phyloP scores from a whole-genome alignment of 2,888 invertebrate species.

The Drosophila conformis region DNA sequence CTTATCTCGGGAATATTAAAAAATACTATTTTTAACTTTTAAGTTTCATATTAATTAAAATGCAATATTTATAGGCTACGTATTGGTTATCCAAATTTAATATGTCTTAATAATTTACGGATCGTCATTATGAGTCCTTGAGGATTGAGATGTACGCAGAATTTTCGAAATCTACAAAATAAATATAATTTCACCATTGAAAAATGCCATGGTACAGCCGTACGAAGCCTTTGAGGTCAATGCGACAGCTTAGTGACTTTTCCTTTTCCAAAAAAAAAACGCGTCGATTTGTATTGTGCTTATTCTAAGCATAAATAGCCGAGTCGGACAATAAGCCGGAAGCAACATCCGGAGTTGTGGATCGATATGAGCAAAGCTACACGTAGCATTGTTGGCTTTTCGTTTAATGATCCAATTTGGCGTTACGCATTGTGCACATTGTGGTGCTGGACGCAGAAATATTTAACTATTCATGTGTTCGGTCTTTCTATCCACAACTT shows the following conservation, averaged over 20 bases:
- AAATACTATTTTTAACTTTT: background rate
- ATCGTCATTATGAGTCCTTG: background rate
- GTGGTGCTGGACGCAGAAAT: slow-evolving; percentile 53
- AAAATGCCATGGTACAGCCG: slow-evolving; percentile 28
- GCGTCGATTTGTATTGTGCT: slow-evolving; percentile 53
- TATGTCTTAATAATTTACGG: background rate
- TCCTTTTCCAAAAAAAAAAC: slow-evolving; percentile 24
- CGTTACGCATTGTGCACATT: slow-evolving; percentile 81
- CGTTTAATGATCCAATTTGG: slow-evolving; percentile 79
- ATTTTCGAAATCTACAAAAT: background rate
- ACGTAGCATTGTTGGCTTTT: slow-evolving; percentile 67
- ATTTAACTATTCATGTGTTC: slow-evolving; percentile 60
- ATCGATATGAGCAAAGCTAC: slow-evolving; percentile 75
- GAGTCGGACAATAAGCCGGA: slow-evolving; percentile 82
- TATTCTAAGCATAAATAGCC: slow-evolving; percentile 69
- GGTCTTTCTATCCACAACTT: slow-evolving; percentile 11
- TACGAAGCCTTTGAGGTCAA: slow-evolving; percentile 54
- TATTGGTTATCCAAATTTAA: background rate
- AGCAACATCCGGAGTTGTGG: slow-evolving; percentile 82
- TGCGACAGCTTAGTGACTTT: slow-evolving; percentile 47
- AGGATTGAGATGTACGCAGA: background rate
- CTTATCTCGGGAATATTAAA: background rate
- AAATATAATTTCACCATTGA: slow-evolving; percentile 32
- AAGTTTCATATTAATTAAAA: background rate
- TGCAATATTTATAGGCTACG: background rate